Conservation (phyloP, 37 sponge, comb jelly and placozoan genomes). For the Chondrosia reniformis region DNA sequence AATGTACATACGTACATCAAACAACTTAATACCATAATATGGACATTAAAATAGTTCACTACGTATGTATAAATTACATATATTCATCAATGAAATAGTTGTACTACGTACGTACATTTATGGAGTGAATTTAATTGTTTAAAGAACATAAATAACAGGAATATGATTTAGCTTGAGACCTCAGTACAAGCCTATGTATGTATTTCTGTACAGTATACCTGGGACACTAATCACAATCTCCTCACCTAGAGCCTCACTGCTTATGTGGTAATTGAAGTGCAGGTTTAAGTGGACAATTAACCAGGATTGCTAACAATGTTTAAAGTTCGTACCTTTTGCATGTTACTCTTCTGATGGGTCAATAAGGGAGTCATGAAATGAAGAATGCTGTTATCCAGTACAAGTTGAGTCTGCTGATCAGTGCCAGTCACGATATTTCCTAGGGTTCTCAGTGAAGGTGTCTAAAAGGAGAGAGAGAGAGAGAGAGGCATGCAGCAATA, state of each 20-base stretch:
- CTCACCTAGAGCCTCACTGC: too few species aligned
- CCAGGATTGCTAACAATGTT: background rate
- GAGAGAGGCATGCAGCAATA: constrained; percentile 39
- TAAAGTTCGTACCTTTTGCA: constrained; percentile 85
- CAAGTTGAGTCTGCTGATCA: constrained; percentile 89
- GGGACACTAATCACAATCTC: too few species aligned
- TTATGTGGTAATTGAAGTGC: background rate
- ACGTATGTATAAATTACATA: too few species aligned
- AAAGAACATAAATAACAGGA: too few species aligned
- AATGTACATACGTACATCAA: constrained; percentile 41
- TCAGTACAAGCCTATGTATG: background rate
- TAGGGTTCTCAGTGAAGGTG: constrained; percentile 83
- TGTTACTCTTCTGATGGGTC: constrained; percentile 70
- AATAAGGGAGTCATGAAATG: constrained; percentile 57
- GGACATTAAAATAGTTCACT: too few species aligned
- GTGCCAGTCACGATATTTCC: constrained; percentile 97
- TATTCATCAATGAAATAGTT: too few species aligned
- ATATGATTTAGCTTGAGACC: constrained; percentile 12
- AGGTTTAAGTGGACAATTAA: background rate
- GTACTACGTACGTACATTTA: too few species aligned
- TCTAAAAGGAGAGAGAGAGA: too few species aligned
- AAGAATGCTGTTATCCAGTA: constrained; percentile 67
- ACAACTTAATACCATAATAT: constrained; percentile 55
- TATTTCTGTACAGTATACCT: constrained; percentile 1
- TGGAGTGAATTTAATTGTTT: too few species aligned